Evolutionary conservation across 2,888 invertebrate genomes (phyloP), one percentile per base, ranked within the genome.

Genomic region (Amiota communis): DNA sequence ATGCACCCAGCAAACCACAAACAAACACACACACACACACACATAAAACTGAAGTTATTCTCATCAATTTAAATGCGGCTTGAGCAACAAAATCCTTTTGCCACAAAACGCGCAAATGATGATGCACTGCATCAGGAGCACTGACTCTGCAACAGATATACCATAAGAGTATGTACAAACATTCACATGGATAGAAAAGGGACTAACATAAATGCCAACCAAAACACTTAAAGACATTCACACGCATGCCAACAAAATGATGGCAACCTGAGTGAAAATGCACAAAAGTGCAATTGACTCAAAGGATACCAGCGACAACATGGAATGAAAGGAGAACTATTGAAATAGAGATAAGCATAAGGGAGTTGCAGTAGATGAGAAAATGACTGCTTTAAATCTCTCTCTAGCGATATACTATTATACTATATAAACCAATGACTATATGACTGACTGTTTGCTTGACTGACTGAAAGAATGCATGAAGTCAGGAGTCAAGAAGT

Each of bases 231-330:
- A 23, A 56, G 48, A 72, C 65, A 59, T 1, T 56, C 20, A 61
- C 56, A 71, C 10, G 64, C 61, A 71, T 49, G 61, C 20, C 59
- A 59, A 15, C 59, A 20, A 59, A 59, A 20, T 36, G 36, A 11
- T 68, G 51, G 68, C 61, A 56, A 57, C 51, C 70, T 72, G 72
- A 75, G 76, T 72, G 75, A 78, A 36, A 84, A 74, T 81, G 78
- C 82, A 82, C 79, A 82, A 79, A 82, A 85, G 82, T 82, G 82
- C 81, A 85, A 82, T 82, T 85, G 79, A 59, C 59, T 59, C 59
- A 20, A 59, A 59, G 20, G 17, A 59, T 15, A 20, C 59, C 9
- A 17, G 59, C 59, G 59, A 20, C 8, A 8, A 59, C 20, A 20
- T 59, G 59, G 15, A 20, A 12, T 20, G 53, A 20, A 9, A 51